These are phyloP conservation scores for Pelobates cultripes DNA, from an alignment of 2,797 vertebrate species.

Conservation along the genomic window DNA sequence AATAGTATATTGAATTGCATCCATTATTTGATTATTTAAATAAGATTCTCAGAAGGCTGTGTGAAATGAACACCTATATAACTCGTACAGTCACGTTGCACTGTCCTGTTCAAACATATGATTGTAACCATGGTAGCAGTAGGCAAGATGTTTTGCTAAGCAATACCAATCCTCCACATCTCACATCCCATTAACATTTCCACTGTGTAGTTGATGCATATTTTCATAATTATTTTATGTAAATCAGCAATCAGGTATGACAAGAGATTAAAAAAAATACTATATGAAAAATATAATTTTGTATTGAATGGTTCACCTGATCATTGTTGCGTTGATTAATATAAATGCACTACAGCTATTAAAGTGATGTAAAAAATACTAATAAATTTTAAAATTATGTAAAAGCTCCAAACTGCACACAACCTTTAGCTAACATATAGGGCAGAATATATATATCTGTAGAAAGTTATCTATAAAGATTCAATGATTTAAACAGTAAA, in stretches of 20 bases:
- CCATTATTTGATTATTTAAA: too few relatives aligned
- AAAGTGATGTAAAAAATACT: not conserved
- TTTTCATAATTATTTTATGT: constrained; percentile 35
- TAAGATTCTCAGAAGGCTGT: too few relatives aligned
- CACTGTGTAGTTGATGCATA: constrained; percentile 1
- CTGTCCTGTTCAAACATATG: not conserved
- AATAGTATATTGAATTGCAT: too few relatives aligned
- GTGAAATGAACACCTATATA: too few relatives aligned
- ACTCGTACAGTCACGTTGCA: not conserved
- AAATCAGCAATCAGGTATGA: constrained; percentile 42
- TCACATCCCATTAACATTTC: not conserved
- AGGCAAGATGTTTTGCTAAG: not conserved
- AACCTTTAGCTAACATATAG: too few relatives aligned
- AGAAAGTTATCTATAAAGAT: too few relatives aligned
- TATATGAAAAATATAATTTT: constrained; percentile 9
- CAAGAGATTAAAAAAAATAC: constrained; percentile 17
- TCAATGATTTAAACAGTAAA: too few relatives aligned
- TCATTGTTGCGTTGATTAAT: constrained; percentile 23
- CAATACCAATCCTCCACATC: not conserved
- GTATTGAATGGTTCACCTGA: constrained; percentile 17
- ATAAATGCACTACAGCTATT: constrained; percentile 2
- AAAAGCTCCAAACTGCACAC: too few relatives aligned
- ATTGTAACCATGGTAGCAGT: constrained; percentile 7
- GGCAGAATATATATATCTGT: too few relatives aligned
- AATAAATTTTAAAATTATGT: too few relatives aligned